These are phyloP conservation scores for Apoda limacodes DNA, from an alignment of 2,888 invertebrate species.

Conservation along the genomic window DNA sequence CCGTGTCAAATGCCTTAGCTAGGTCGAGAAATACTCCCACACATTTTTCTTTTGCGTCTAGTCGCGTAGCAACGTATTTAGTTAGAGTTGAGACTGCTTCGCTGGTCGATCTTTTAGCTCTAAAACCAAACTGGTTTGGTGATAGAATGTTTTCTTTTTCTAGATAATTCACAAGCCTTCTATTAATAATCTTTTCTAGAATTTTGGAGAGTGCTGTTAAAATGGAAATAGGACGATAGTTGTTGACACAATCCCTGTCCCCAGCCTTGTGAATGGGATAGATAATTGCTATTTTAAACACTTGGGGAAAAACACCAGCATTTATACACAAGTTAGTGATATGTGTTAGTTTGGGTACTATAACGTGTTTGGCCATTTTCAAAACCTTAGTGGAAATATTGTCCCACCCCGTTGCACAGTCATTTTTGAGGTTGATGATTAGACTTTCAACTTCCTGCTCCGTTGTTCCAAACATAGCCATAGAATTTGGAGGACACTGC, in stretches of 20 bases:
- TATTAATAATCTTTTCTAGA: not conserved
- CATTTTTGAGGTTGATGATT: not conserved
- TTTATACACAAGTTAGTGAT: slow-evolving; percentile 4
- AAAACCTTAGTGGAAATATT: slow-evolving; percentile 3
- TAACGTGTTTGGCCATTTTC: not conserved
- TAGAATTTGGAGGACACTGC: not conserved
- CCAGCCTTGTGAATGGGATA: not conserved
- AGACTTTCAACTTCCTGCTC: not conserved
- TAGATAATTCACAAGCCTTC: not conserved
- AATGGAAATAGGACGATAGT: not conserved
- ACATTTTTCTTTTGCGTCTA: not conserved
- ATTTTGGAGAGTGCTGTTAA: not conserved
- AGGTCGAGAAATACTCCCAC: not conserved
- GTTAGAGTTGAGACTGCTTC: not conserved
- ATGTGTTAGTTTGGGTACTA: slow-evolving; percentile 3
- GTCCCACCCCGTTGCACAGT: slow-evolving; percentile 1
- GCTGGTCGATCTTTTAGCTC: not conserved
- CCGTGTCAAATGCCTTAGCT: not conserved
- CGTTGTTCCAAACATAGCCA: not conserved
- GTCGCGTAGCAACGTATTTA: not conserved
- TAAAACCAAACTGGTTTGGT: not conserved
- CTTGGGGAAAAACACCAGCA: slow-evolving; percentile 9
- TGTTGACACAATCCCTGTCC: not conserved
- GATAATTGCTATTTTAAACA: slow-evolving; percentile 8
- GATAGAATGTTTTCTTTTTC: not conserved